These are phyloP conservation scores for Aricia agestis DNA, from an alignment of 1,140 invertebrate genomes.

Conservation along the genomic window DNA sequence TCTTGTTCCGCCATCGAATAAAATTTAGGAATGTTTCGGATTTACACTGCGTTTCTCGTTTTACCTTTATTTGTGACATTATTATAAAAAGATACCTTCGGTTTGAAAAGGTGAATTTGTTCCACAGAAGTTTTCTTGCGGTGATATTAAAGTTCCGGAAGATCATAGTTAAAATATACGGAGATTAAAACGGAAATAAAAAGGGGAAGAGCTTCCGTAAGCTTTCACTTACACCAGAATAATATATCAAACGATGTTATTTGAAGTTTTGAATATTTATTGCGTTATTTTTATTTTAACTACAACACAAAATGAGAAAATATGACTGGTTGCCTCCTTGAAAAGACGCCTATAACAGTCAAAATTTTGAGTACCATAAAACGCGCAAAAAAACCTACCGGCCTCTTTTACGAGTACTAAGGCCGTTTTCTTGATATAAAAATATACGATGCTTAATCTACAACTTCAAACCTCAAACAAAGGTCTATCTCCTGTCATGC, in stretches of 20 bases:
- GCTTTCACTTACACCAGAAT: not conserved
- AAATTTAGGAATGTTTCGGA: too few relatives aligned
- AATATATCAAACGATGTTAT: not conserved
- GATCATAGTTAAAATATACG: not conserved
- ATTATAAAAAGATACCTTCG: too few relatives aligned
- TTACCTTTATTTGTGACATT: too few relatives aligned
- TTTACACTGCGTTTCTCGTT: too few relatives aligned
- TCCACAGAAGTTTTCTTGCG: not conserved
- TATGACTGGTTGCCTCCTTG: not conserved
- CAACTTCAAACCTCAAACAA: not conserved
- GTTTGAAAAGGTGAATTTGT: not conserved
- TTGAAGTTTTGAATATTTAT: not conserved
- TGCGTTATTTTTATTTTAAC: not conserved
- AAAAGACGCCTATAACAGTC: not conserved
- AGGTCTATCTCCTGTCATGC: not conserved
- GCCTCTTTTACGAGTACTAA: too few relatives aligned
- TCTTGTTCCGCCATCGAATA: too few relatives aligned
- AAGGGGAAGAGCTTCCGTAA: not conserved
- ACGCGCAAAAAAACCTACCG: too few relatives aligned
- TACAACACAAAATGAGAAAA: not conserved
- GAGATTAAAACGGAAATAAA: constrained; percentile 3
- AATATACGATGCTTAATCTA: too few relatives aligned
- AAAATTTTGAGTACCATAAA: not conserved
- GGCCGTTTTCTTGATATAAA: too few relatives aligned
- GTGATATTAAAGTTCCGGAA: not conserved